Base-by-base conservation (phyloP, 92 coral and sea anemone species). In the Phenganax stokvisi region DNA sequence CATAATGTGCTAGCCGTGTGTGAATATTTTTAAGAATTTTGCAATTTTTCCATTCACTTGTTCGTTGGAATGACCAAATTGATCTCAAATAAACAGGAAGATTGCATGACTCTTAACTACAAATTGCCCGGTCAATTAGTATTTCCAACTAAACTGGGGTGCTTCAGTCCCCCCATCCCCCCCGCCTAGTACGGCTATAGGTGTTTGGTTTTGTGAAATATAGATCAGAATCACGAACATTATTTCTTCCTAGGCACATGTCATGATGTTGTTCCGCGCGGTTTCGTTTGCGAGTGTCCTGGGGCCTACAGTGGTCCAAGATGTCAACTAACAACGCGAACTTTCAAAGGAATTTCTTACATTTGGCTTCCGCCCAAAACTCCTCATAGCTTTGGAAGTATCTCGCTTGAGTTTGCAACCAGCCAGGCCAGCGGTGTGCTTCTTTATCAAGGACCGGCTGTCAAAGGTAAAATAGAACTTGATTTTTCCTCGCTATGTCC, bases 391-490 rank as follows among this genome's bases (percentile, higher is more conserved):
- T 87, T 86, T 84, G 88, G 91, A 10, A 86, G 84, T 9, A 82
- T 93, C 54, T 87, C 89, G 76, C 76, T 96, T 57, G 91, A 96
- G 72, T 96, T 96, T 51, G 89, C 85, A 11, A 96, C 99, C 17
- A 86, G 60, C 13, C 86, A 30, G 54, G 82, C 91, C 15, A 79
- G 83, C 67, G 99, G 99, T 29, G 89, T 96, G 37, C 61, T 96
- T 80, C 90, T 96, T 10, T 96, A 96, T 62, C 99, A 96, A 76
- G 97, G 99, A 51, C 99, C 97, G 15, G 82, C 86, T 8, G 74
- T 60, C 52, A 87, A 88, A 81, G 91, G 94, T 73, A 17, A 1
- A 37, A 37, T 37, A 5, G 47, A 37, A 5, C 47, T 37, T 37
- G 47, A 0, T 0, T 37, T 37, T 37, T 37, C 47, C 47, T 37